Evolutionary conservation across 2,888 invertebrate species (phyloP).

Genomic region (Hyalella azteca): DNA sequence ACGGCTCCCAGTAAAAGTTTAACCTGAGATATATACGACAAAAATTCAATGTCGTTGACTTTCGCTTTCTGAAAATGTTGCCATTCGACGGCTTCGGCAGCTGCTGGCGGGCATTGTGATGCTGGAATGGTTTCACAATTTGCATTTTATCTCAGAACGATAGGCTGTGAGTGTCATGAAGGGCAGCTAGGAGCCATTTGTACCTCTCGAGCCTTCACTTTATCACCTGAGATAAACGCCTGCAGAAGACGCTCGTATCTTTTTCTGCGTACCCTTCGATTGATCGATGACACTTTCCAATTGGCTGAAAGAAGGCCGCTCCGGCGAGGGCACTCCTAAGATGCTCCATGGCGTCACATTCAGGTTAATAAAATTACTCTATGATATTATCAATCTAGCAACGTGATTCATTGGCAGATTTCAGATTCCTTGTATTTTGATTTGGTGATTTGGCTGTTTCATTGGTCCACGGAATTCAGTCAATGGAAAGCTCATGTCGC

Average conservation of each 20-base stretch:
- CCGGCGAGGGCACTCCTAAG: background rate
- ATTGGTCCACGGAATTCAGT: too few relatives aligned
- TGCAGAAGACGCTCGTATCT: background rate
- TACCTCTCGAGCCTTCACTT: constrained; percentile 13
- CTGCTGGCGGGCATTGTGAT: constrained; percentile 24
- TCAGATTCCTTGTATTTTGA: too few relatives aligned
- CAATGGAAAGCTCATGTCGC: too few relatives aligned
- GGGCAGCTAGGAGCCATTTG: background rate
- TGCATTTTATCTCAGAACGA: constrained; percentile 29
- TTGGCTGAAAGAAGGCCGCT: background rate
- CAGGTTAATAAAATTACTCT: too few relatives aligned
- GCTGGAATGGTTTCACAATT: constrained; percentile 36
- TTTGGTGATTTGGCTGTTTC: too few relatives aligned
- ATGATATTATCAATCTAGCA: too few relatives aligned
- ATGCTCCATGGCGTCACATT: too few relatives aligned
- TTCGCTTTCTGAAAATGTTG: too few relatives aligned
- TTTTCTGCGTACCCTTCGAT: background rate
- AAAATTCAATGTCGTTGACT: too few relatives aligned
- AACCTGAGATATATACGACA: too few relatives aligned
- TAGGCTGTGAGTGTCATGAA: constrained; percentile 35
- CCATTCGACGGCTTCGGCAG: background rate
- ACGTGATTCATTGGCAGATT: too few relatives aligned
- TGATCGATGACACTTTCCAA: constrained; percentile 30
- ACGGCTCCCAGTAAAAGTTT: too few relatives aligned
- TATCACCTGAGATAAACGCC: constrained; percentile 19